Base-by-base conservation (phyloP, 2,888 invertebrate species). In the Orthonevra nobilis region DNA sequence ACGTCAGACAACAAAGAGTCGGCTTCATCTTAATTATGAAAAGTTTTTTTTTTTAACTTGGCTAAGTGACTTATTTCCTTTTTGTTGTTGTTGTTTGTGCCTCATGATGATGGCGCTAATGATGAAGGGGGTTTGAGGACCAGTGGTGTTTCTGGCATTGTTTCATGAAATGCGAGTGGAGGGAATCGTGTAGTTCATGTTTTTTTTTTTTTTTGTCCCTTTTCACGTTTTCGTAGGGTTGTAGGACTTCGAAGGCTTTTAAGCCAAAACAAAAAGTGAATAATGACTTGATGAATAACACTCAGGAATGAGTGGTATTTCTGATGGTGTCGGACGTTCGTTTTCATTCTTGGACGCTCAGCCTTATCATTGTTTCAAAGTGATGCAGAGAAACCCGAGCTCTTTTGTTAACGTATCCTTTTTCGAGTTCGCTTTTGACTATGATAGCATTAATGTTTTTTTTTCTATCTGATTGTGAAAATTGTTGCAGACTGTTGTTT, bases 81-180 rank as follows among this genome's bases (percentile, higher is more conserved):
- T 44, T 36, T 60, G 58, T 56, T 46, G 50, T n/a, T 26, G 46
- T 17, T n/a, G 42, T 30, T 10, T 34, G 34, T 9, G 19, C n/a
- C n/a, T n/a, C n/a, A n/a, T 32, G 44, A 5, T 36, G 19, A 15
- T 19, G 52, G 30, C 30, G 56, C 20, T 9, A 12, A 5, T 12
- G 14, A 12, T 19, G 26, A 6, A n/a, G 30, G 14, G 15, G 19
- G 10, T 30, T 12, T 28, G 61, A n/a, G n/a, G n/a, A n/a, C n/a
- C n/a, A n/a, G n/a, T n/a, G n/a, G n/a, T n/a, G n/a, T n/a, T 56
- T 56, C 23, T 56, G 54, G 73, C 30, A 66, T 68, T 74, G 58
- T 58, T 82, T 75, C 81, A 72, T 79, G 75, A 81, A 81, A 81
- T 81, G 70, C 54, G 66, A 40, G 66, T 58, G 58, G 26, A 44